A percentile compares a stretch with the other conserved stretches of the same genome.
Conservation (phyloP, 1,140 invertebrate species). For the Cataglyphis hispanica region DNA sequence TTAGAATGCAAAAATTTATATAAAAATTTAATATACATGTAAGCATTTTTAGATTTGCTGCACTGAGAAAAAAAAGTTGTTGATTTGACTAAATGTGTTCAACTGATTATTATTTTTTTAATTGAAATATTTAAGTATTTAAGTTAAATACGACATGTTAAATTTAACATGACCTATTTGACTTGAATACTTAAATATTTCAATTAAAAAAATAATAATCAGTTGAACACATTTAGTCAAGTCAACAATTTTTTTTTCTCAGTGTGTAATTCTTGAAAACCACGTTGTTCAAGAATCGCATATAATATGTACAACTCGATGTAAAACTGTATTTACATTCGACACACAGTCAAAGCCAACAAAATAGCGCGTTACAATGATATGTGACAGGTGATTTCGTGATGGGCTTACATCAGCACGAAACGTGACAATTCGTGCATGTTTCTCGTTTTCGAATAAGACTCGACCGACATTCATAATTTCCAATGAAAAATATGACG, state of each 20-base stretch:
- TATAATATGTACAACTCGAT: neutral
- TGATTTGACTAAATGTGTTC: no score
- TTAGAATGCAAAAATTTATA: neutral
- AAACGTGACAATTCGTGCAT: neutral
- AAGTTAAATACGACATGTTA: no score
- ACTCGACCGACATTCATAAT: neutral
- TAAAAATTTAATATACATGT: neutral
- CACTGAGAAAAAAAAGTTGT: no score
- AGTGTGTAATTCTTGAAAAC: neutral
- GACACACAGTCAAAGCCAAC: neutral
- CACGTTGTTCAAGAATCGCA: neutral
- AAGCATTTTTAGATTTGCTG: neutral
- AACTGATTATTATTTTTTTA: no score
- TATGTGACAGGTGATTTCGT: conserved; percentile 12
- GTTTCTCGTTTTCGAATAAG: conserved; percentile 6
- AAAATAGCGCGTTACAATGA: conserved; percentile 12
- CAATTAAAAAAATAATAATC: no score
- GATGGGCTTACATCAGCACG: conserved; percentile 6
- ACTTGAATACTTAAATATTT: no score
- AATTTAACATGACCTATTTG: no score
- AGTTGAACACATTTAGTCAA: no score
- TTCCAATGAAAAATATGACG: conserved; percentile 26
- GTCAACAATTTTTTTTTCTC: no score
- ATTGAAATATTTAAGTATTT: no score
- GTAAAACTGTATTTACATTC: conserved; percentile 15